These are phyloP conservation scores for Macaca fascicularis DNA, from an alignment of 2,113 vertebrate species.

Conservation along the genomic window DNA sequence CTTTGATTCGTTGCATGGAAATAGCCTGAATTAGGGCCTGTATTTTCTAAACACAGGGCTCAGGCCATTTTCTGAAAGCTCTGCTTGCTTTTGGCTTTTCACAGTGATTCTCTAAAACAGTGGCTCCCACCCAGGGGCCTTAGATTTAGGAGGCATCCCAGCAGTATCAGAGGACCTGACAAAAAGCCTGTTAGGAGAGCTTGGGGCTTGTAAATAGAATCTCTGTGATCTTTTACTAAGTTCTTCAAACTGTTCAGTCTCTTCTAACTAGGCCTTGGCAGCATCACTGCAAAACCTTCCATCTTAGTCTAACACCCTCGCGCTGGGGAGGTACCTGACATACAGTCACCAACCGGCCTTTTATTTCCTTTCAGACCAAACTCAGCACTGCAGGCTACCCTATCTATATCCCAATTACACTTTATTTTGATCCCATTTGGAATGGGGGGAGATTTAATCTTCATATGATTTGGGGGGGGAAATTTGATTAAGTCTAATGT, in stretches of 20 bases:
- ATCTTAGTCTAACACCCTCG: background rate
- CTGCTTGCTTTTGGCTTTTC: background rate
- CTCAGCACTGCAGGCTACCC: background rate
- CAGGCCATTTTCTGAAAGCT: background rate
- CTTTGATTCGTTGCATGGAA: background rate
- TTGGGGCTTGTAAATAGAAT: background rate
- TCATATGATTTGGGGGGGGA: background rate
- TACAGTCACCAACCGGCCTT: background rate
- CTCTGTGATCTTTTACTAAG: background rate
- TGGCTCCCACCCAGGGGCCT: background rate
- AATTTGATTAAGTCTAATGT: background rate
- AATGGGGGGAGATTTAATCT: background rate
- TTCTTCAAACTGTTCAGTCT: background rate
- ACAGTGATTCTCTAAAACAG: background rate
- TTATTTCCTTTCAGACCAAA: conserved; percentile 26
- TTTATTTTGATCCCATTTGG: background rate
- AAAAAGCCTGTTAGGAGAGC: background rate
- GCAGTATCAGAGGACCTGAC: background rate
- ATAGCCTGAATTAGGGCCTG: background rate
- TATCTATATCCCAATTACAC: background rate
- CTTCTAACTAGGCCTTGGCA: background rate
- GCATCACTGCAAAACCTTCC: background rate
- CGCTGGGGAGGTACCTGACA: background rate
- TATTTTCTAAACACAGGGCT: background rate
- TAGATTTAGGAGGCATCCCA: background rate